Base-by-base conservation (phyloP, 2,888 invertebrate genomes). In the Cabera pusaria region DNA sequence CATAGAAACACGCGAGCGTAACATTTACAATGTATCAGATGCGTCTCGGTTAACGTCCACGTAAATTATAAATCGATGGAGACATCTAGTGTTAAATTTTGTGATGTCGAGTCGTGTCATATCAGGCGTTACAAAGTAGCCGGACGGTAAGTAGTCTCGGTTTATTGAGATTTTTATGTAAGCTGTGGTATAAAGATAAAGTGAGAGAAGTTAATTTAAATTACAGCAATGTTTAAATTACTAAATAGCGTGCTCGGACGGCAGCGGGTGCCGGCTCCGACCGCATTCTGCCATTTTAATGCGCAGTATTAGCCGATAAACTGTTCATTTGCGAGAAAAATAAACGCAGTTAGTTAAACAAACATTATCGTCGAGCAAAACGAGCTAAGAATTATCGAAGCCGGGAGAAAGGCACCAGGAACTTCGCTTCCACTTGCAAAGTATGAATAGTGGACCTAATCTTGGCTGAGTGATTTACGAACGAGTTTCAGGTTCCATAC, bases 251-350 rank as follows among this genome's bases (percentile, higher is more conserved):
- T 79, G 78, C 62, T 58, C 41, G 49, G 50, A 45, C 9, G 18
- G 27, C 9, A 6, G 44, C 44, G 48, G 55, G 50, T 54, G 56
- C 59, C 48, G 42, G 56, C 57, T 43, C 50, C 60, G 65, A 57
- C 72, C 62, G 64, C 73, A 70, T 76, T 74, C 65, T 72, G 56
- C 53, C 44, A 49, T 52, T 59, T 64, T 74, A 73, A 69, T 67
- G 65, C 64, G 64, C 61, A 26, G 63, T 70, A 70, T 71, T 69
- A 70, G 61, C 57, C 58, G 68, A 72, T 76, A 72, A 73, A 72
- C 64, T 66, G 64, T 68, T 67, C 63, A 67, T 72, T 78, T 74
- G 62, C 59, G 69, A 72, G 72, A 77, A 75, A 79, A 78, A 76
- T 73, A 75, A 68, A 66, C 56, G 55, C 56, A 62, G 64, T 74